These are phyloP conservation scores for Gerris buenoi DNA, from an alignment of 1,140 invertebrate species.

Conservation along the genomic window DNA sequence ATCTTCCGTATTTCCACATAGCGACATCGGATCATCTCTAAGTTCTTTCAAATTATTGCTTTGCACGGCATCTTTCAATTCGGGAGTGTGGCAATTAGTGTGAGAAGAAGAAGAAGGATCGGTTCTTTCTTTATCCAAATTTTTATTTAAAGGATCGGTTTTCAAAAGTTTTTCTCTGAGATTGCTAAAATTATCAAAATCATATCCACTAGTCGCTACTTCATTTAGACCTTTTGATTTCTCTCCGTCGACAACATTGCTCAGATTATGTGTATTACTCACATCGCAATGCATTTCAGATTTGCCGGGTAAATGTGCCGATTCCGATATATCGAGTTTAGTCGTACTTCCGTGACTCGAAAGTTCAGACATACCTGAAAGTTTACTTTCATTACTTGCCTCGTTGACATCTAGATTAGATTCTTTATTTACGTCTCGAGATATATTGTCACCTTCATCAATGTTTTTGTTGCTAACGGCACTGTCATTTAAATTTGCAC, in stretches of 20 bases:
- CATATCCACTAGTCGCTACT: conserved; percentile 14
- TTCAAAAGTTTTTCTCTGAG: conserved; percentile 22
- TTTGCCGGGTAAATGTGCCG: background rate
- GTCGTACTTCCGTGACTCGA: conserved; percentile 30
- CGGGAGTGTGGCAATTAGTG: conserved; percentile 16
- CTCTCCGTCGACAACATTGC: conserved; percentile 11
- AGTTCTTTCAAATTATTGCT: background rate
- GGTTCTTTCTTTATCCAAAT: conserved; percentile 24
- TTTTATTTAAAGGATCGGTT: conserved; percentile 22
- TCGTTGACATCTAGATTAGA: conserved; percentile 22
- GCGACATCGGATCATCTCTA: background rate
- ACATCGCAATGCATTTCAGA: background rate
- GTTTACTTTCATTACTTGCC: conserved; percentile 37
- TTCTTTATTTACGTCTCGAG: conserved; percentile 21
- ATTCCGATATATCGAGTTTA: conserved; percentile 16
- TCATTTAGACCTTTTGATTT: conserved; percentile 21
- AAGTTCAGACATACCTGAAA: conserved; percentile 42
- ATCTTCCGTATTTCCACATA: too few species aligned
- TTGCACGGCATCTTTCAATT: background rate
- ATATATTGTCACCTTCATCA: conserved; percentile 27
- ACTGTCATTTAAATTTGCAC: conserved; percentile 12
- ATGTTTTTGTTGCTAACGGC: background rate
- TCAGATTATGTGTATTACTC: background rate
- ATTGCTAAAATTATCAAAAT: conserved; percentile 27
- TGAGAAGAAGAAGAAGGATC: conserved; percentile 26